These are phyloP conservation scores for Trogon melanurus DNA, from an alignment of 2,113 vertebrate genomes.

Conservation along the genomic window DNA sequence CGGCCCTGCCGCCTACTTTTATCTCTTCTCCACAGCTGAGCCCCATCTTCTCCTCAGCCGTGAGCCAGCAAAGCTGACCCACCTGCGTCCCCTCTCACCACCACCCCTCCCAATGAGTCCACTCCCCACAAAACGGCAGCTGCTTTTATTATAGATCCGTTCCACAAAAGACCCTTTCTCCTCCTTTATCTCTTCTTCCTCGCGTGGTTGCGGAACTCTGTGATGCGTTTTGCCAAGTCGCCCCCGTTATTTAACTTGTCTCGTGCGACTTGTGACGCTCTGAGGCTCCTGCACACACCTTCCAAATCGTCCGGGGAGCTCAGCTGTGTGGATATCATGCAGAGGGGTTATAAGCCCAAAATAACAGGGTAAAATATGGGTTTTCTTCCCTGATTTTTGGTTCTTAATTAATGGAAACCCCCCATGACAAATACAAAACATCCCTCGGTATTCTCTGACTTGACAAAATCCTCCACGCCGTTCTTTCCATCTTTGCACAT, in stretches of 20 bases:
- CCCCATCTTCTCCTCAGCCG: neutral
- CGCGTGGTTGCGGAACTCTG: rapidly evolving
- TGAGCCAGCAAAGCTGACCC: neutral
- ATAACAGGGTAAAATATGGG: neutral
- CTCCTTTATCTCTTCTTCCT: neutral
- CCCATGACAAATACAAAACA: neutral
- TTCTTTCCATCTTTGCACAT: neutral
- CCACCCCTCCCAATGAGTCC: neutral
- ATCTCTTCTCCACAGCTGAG: neutral
- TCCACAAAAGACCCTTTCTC: neutral
- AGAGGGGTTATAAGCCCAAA: neutral
- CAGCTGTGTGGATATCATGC: neutral
- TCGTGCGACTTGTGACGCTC: neutral
- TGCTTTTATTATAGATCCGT: neutral
- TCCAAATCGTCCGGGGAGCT: neutral
- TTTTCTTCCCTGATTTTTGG: neutral
- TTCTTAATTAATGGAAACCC: neutral
- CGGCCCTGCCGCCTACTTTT: neutral
- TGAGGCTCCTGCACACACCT: neutral
- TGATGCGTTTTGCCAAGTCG: neutral
- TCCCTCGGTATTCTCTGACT: neutral
- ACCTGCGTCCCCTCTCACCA: neutral
- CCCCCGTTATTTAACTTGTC: neutral
- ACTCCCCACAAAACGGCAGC: neutral
- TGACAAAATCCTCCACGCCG: neutral